Evolutionary conservation across 2,113 vertebrate genomes (phyloP).

Genomic region (Oenanthe melanoleuca): DNA sequence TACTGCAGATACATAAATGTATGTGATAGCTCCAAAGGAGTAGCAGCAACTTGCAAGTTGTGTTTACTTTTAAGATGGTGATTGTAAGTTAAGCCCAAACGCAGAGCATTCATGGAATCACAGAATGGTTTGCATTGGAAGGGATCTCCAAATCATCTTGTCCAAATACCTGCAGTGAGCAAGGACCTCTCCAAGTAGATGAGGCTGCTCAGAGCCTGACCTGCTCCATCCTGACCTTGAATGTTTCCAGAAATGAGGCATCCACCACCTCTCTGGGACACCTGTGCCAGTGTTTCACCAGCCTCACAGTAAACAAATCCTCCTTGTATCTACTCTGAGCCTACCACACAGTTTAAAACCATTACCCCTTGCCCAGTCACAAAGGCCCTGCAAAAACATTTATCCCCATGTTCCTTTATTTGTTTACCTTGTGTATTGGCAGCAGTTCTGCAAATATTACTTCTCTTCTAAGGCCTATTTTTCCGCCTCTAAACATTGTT

Average conservation of each 20-base stretch:
- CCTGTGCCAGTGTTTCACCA: neutral
- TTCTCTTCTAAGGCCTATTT: neutral
- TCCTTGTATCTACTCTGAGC: neutral
- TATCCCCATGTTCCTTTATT: neutral
- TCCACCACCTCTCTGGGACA: no score
- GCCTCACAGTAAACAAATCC: neutral
- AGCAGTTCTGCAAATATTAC: neutral
- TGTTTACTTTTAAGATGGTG: neutral
- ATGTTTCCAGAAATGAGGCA: neutral
- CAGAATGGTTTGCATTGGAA: neutral
- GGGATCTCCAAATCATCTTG: neutral
- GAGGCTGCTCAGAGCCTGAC: neutral
- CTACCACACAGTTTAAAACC: neutral
- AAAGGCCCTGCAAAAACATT: neutral
- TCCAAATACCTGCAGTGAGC: neutral
- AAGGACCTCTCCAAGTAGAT: neutral
- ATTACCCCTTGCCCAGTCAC: neutral
- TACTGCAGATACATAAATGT: neutral
- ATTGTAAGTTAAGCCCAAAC: neutral
- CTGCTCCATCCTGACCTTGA: neutral
- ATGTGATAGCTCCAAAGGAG: neutral
- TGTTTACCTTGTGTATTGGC: neutral
- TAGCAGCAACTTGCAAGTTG: fast-evolving
- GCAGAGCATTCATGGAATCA: neutral
- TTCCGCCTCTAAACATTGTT: fast-evolving